Base-by-base conservation (phyloP, 2,888 invertebrate species). In the Tinea trinotella region DNA sequence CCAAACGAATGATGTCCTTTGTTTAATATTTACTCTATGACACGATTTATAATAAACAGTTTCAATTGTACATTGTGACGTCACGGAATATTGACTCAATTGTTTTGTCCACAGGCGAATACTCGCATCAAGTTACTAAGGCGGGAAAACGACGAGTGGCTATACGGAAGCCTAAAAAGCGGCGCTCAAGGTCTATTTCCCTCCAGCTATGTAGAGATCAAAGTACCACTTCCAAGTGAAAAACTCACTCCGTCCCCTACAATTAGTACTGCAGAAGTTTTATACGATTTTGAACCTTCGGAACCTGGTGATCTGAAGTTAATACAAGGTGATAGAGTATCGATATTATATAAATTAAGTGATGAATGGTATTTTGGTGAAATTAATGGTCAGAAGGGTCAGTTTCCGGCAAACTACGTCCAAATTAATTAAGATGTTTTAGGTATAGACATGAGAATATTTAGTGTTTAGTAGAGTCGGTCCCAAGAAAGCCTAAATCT, bases 151-250 rank as follows among this genome's bases (percentile, higher is more conserved):
- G 87, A 89, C 24, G 94, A 94, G 60, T 97, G 96, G 96, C 77
- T 93, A 59, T 90, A 88, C 67, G 96, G 96, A 4, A 88, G 89
- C 61, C 76, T 91, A 54, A 89, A 88, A 54, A 76, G 73, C 61
- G 90, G 90, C 57, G 86, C 87, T 56, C 90, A 91, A 69, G 96
- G 96, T 35, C 90, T 96, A 61, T 96, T 96, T 77, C 96, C 96
- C 1, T 83, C 88, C 17, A 93, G 90, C 74, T 96, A 93, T 75
- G 88, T 96, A 59, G 90, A 94, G 62, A 79, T 95, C 48, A 90
- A 91, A 69, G 88, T 93, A 59, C 93, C 94, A 54, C 74, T 93
- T 55, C 79, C 87, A 20, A 80, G 77, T 59, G 78, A 82, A 46
- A 56, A 60, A 1, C 18, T 61, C 6, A 58, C 67, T 0, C 55